Evolutionary conservation across 2,888 invertebrate genomes (phyloP).

Genomic region (Tachystola acroxantha): DNA sequence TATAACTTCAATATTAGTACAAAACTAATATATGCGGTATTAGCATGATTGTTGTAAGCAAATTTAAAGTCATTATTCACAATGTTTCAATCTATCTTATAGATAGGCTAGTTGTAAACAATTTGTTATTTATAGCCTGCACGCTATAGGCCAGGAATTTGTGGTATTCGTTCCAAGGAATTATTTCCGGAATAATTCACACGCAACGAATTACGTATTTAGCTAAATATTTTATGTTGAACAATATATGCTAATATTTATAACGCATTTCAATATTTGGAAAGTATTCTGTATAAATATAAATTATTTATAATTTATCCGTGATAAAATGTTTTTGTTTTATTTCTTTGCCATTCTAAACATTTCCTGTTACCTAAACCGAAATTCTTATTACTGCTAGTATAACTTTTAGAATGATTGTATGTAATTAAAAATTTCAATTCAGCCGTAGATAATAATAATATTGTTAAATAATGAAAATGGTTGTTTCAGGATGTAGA

Average conservation of each 20-base stretch:
- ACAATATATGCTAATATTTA: slow-evolving; percentile 63
- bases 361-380: too few species aligned
- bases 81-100: slow-evolving; percentile 56
- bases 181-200: slow-evolving; percentile 69
- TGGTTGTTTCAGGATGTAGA: too few species aligned
- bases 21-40: slow-evolving; percentile 62
- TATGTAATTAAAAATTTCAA: too few species aligned
- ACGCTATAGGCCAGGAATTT: slow-evolving; percentile 26
- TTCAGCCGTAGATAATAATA: too few species aligned
- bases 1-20: slow-evolving; percentile 61
- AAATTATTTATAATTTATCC: too few species aligned
- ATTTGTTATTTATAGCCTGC: slow-evolving; percentile 29
- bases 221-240: too few species aligned
- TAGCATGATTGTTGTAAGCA: slow-evolving; percentile 45
- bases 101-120: slow-evolving; percentile 46
- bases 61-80: slow-evolving; percentile 20
- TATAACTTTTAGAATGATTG: too few species aligned
- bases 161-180: slow-evolving; percentile 50
- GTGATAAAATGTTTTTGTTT: too few species aligned
- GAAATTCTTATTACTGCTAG: too few species aligned
- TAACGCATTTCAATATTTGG: slow-evolving; percentile 42
- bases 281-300: slow-evolving; percentile 12
- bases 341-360: too few species aligned
- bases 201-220: slow-evolving; percentile 38
- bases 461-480: too few species aligned